These are phyloP conservation scores for Pachyramphus minor DNA, from an alignment of 2,113 vertebrate genomes.

Conservation along the genomic window DNA sequence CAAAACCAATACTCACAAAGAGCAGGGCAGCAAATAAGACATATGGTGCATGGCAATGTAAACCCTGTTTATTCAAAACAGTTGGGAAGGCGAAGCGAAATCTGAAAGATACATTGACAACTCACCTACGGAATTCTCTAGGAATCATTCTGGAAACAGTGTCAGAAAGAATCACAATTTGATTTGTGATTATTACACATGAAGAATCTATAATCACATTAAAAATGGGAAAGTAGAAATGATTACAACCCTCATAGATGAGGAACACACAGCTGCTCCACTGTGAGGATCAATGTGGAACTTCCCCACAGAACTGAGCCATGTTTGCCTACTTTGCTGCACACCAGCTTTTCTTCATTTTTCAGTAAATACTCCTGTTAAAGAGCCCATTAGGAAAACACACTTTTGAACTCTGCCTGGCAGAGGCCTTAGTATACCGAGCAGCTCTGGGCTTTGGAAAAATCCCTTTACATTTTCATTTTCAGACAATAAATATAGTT, in stretches of 20 bases:
- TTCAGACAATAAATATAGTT: neutral
- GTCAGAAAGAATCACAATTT: neutral
- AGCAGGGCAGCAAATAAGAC: neutral
- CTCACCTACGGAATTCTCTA: neutral
- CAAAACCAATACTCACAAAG: neutral
- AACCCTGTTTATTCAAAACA: neutral
- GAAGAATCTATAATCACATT: neutral
- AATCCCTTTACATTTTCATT: neutral
- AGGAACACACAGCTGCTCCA: neutral
- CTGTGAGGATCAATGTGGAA: neutral
- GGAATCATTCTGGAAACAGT: neutral
- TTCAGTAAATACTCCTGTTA: neutral
- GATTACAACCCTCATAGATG: accelerated
- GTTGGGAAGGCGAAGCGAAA: neutral
- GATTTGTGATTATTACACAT: neutral
- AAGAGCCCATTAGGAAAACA: neutral
- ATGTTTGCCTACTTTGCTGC: neutral
- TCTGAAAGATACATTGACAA: neutral
- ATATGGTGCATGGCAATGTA: neutral
- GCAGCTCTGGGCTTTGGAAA: neutral
- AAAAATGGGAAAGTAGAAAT: neutral
- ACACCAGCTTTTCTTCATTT: neutral
- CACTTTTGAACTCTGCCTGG: neutral
- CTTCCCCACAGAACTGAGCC: neutral
- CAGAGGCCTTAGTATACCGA: neutral